Base-by-base conservation (phyloP, 2,113 vertebrate genomes). In the Eurystomus gularis region DNA sequence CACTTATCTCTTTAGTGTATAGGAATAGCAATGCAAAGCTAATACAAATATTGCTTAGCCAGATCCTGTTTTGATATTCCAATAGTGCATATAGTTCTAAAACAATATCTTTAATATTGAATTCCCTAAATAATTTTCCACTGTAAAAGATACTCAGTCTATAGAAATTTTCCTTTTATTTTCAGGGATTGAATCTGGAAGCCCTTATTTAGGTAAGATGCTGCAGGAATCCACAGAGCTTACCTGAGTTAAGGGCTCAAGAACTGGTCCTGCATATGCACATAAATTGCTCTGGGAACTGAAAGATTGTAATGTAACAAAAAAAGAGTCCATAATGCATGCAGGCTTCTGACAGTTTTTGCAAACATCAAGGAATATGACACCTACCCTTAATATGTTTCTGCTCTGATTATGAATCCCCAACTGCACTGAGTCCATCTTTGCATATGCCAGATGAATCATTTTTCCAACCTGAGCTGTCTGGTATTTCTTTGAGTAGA, bases 251-350 rank as follows among this genome's bases (percentile, higher is more conserved):
- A 90, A 95, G 79, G 91, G 76, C 94, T 95, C 77, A 94, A 75
- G 86, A 85, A 77, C 77, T 77, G 75, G 81, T 64, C 73, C 94
- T 94, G 91, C 83, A 62, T 95, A 96, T 94, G 94, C 86, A 96
- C 91, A 95, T 96, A 93, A 94, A 96, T 96, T 97, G 94, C 89
- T 97, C 66, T 94, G 92, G 90, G 95, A 95, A 94, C 79, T 42
- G 80, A 85, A 88, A 79, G 55, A 94, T 3, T 81, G 52, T 70
- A 82, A 83, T 68, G 54, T 58, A 96, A 93, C 61, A 90, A 94
- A 95, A 91, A 92, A 76, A 82, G 82, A 85, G 83, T 86, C 86
- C 71, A 54, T 95, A 97, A 97, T 94, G 68, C 61, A 92, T 94
- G 75, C 48, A 75, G 68, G 55, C 92, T 94, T 96, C 83, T 64